phyloP scores from a whole-genome alignment of 2,888 invertebrate species.

The Agriopis marginaria region DNA sequence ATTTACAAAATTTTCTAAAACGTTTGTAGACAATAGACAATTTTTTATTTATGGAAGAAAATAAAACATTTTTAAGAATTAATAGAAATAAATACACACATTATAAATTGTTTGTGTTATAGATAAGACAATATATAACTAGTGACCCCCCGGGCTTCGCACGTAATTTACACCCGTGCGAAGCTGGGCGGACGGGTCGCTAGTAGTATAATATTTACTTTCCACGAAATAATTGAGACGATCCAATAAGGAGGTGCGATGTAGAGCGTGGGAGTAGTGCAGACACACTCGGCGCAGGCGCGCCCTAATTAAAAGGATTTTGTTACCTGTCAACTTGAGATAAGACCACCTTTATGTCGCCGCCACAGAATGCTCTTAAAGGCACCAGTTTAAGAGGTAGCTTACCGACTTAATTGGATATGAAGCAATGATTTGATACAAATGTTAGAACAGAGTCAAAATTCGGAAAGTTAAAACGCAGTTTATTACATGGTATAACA shows the following conservation, averaged over 20 bases:
- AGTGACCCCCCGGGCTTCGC: no score
- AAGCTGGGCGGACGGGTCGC: no score
- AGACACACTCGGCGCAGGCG: slow-evolving; percentile 47
- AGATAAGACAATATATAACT: no score
- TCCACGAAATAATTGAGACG: slow-evolving; percentile 31
- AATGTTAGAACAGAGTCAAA: slow-evolving; percentile 31
- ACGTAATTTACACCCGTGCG: no score
- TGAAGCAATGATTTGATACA: slow-evolving; percentile 33
- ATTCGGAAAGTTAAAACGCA: slow-evolving; percentile 30
- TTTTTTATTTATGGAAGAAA: no score
- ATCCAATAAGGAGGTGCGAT: slow-evolving; percentile 52
- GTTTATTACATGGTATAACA: no score
- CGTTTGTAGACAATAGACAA: no score
- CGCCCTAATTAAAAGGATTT: slow-evolving; percentile 84
- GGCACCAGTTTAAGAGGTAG: slow-evolving; percentile 21
- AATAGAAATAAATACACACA: no score
- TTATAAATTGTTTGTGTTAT: no score
- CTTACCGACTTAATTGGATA: slow-evolving; percentile 39
- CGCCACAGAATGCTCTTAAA: slow-evolving; percentile 49
- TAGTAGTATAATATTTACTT: neutral
- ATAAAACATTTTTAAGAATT: no score
- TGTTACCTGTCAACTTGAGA: slow-evolving; percentile 83
- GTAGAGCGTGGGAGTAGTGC: slow-evolving; percentile 68
- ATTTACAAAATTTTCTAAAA: neutral
- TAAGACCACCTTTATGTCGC: slow-evolving; percentile 74